Evolutionary conservation across 2,797 vertebrate genomes (phyloP).

Genomic region (Pipistrellus kuhlii): DNA sequence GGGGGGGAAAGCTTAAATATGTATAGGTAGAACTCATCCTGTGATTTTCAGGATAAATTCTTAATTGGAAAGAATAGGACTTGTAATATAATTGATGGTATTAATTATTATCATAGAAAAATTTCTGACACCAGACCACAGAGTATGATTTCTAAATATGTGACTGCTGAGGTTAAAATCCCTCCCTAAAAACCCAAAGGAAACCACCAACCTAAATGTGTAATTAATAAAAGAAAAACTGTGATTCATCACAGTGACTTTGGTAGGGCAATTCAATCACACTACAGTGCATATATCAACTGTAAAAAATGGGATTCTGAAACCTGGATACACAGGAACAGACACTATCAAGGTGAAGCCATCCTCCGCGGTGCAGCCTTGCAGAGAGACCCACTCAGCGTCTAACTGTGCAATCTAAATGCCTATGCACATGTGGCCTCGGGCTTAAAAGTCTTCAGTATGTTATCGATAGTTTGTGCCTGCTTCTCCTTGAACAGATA

Average conservation of each 20-base stretch:
- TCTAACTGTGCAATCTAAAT: neutral
- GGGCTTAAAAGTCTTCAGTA: neutral
- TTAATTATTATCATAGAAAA: neutral
- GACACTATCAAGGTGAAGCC: neutral
- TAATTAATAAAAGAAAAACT: neutral
- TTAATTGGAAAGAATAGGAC: constrained; percentile 7
- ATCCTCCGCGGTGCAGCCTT: neutral
- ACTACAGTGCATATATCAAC: neutral
- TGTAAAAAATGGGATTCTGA: neutral
- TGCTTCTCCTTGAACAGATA: neutral
- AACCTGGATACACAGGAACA: neutral
- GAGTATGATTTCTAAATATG: neutral
- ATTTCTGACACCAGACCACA: neutral
- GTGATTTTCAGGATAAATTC: neutral
- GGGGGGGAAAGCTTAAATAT: neutral
- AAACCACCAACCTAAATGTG: neutral
- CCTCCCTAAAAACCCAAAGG: neutral
- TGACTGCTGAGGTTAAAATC: neutral
- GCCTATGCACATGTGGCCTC: neutral
- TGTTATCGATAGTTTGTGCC: neutral
- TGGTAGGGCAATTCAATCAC: neutral
- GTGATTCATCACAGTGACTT: neutral
- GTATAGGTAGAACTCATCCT: neutral
- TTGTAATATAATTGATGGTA: neutral
- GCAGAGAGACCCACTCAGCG: neutral